Evolutionary conservation across 1,140 invertebrate species (phyloP).

Genomic region (Eueides isabella): DNA sequence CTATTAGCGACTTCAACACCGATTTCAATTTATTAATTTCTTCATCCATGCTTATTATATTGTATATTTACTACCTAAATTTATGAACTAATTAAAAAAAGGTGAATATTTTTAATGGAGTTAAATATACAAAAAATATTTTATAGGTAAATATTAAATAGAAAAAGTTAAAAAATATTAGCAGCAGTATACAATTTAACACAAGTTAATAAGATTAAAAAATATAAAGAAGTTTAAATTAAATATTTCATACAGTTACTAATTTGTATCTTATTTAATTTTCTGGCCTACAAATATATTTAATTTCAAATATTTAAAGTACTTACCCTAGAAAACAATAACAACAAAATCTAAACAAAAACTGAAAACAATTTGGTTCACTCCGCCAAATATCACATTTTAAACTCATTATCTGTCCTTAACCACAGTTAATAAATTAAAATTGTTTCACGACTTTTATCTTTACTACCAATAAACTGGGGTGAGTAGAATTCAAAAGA

Average conservation of each 20-base stretch:
- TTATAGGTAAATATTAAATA: neutral
- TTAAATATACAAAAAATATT: neutral
- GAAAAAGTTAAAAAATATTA: neutral
- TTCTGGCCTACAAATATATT: neutral
- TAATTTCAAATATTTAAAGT: neutral
- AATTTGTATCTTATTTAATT: too few species aligned
- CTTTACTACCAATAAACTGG: too few species aligned
- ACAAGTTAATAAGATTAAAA: too few species aligned
- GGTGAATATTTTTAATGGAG: neutral
- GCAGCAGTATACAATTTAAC: too few species aligned
- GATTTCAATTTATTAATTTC: slow-evolving; percentile 63
- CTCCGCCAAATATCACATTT: neutral
- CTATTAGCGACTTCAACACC: slow-evolving; percentile 65
- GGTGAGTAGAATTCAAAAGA: too few species aligned
- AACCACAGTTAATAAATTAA: neutral
- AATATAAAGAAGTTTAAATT: too few species aligned
- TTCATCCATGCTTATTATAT: slow-evolving; percentile 54
- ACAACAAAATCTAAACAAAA: neutral
- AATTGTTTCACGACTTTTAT: too few species aligned
- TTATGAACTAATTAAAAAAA: neutral
- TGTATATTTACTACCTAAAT: neutral
- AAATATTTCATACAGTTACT: too few species aligned
- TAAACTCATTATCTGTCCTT: neutral
- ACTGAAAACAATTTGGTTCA: neutral
- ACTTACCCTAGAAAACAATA: neutral